These are phyloP conservation scores for Acrobeloides nanus DNA, from an alignment of 2,888 invertebrate genomes.

Conservation along the genomic window DNA sequence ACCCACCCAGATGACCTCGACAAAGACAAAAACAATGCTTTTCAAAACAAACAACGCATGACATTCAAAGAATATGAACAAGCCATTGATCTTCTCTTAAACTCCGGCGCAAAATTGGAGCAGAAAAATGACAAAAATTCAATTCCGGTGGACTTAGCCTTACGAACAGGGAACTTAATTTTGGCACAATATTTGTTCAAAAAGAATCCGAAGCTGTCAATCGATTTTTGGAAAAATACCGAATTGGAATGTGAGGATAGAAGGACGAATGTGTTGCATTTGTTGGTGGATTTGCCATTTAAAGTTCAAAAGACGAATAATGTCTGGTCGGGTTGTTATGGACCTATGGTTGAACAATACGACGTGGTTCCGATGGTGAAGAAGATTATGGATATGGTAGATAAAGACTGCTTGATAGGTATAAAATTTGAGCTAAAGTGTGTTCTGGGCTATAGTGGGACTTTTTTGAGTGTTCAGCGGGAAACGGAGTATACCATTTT, in stretches of 20 bases:
- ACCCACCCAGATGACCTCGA: not conserved
- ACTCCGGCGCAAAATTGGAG: not conserved
- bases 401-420: no score
- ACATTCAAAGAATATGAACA: not conserved
- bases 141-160: not conserved
- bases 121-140: not conserved
- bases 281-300: no score
- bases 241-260: no score
- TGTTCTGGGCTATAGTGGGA: no score
- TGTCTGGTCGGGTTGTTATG: not conserved
- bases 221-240: no score
- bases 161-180: not conserved
- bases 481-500: no score
- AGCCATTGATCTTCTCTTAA: not conserved
- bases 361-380: not conserved
- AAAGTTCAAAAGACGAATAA: no score
- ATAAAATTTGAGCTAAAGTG: not conserved
- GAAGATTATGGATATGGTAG: no score
- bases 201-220: not conserved
- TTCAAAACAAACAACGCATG: no score
- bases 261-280: no score
- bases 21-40: not conserved
- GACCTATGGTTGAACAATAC: not conserved
- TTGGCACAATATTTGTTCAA: not conserved
- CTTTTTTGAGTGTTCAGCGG: no score